Conservation (phyloP, 2,888 invertebrate species). For the Cerastis leucographa region DNA sequence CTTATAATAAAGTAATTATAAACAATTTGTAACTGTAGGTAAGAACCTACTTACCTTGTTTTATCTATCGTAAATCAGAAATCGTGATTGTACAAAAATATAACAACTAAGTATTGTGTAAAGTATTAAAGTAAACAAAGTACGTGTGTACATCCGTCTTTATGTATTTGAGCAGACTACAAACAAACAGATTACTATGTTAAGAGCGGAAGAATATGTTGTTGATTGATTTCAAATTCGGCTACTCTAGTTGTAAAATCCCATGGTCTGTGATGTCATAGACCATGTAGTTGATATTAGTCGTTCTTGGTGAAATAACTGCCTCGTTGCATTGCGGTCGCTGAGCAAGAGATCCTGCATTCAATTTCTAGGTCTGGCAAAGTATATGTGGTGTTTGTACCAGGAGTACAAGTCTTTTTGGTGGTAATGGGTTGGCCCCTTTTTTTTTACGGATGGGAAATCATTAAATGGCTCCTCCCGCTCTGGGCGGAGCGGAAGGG, state of each 20-base stretch:
- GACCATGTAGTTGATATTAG: neutral
- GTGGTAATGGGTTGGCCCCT: neutral
- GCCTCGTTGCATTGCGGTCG: neutral
- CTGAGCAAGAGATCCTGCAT: neutral
- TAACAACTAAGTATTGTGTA: constrained; percentile 1
- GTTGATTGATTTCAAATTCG: constrained; percentile 12
- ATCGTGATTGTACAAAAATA: constrained; percentile 19
- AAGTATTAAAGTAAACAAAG: constrained; percentile 34
- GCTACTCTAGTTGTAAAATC: neutral
- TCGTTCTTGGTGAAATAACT: neutral
- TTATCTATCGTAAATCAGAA: neutral
- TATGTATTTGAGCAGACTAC: constrained; percentile 2
- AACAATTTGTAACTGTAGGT: neutral
- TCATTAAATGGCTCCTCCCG: too few species aligned
- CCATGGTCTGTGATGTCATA: neutral
- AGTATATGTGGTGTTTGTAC: neutral
- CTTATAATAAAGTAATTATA: too few species aligned
- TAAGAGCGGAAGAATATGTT: constrained; percentile 49
- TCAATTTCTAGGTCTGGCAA: neutral
- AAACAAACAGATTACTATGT: constrained; percentile 48
- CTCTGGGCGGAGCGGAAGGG: too few species aligned
- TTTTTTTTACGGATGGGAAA: too few species aligned
- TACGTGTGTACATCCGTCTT: constrained; percentile 18
- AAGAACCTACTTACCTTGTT: neutral
- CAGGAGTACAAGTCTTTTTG: neutral